Evolutionary conservation across 2,888 invertebrate species (phyloP).

Genomic region (Trachelus troglodyta): DNA sequence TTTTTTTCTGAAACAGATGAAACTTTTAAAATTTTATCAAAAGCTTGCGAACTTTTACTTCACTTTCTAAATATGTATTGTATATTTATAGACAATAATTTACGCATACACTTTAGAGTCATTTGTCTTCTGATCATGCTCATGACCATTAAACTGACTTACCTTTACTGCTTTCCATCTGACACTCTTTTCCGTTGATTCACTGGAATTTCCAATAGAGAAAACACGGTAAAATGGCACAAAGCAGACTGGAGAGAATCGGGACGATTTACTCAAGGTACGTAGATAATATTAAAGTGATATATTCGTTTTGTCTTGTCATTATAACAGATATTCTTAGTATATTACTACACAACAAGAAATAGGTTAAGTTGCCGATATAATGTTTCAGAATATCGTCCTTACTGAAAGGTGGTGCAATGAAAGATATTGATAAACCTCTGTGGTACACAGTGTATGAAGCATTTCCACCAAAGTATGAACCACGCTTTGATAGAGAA

Average conservation of each 20-base stretch:
- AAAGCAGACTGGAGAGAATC: conserved; percentile 57
- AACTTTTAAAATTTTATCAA: neutral
- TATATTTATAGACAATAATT: neutral
- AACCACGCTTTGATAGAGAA: conserved; percentile 81
- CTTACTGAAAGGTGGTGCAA: conserved; percentile 81
- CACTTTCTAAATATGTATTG: neutral
- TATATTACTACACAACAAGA: neutral
- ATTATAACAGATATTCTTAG: neutral
- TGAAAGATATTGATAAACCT: conserved; percentile 86
- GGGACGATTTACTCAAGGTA: conserved; percentile 61
- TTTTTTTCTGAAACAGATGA: neutral
- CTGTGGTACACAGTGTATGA: conserved; percentile 94
- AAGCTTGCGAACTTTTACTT: neutral
- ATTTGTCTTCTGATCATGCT: neutral
- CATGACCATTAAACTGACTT: neutral
- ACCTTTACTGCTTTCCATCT: neutral
- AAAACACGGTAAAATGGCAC: conserved; percentile 50
- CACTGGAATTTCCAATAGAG: neutral
- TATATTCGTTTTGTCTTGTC: neutral
- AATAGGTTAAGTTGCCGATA: conserved; percentile 1
- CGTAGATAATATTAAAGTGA: neutral
- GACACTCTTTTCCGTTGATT: neutral
- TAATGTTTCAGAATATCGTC: conserved; percentile 75
- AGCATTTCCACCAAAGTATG: conserved; percentile 88
- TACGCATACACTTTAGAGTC: neutral